Conservation (phyloP, 2,888 invertebrate genomes). For the Agrilus biguttatus region DNA sequence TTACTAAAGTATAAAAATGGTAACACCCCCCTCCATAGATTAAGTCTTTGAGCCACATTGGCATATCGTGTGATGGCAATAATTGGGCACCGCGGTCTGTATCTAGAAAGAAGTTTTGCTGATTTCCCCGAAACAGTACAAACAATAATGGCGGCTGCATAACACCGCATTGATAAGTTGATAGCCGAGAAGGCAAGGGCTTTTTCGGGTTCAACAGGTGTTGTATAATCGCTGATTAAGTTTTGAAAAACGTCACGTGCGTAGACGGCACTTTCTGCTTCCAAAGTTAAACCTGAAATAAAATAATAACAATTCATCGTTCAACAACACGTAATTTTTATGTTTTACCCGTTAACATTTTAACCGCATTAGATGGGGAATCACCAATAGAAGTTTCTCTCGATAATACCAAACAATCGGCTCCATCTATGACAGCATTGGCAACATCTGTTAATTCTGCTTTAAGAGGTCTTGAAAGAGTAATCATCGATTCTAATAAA, state of each 20-base stretch:
- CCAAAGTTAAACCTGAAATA: slow-evolving; percentile 19
- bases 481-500: slow-evolving; percentile 72
- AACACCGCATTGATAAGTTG: slow-evolving; percentile 53
- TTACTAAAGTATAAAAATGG: slow-evolving; percentile 45
- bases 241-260: slow-evolving; percentile 67
- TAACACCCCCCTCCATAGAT: slow-evolving; percentile 39
- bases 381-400: slow-evolving; percentile 66
- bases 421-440: slow-evolving; percentile 80
- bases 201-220: slow-evolving; percentile 42
- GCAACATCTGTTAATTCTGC: slow-evolving; percentile 83
- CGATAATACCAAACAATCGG: slow-evolving; percentile 77
- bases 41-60: slow-evolving; percentile 52
- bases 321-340: too few relatives aligned
- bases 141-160: slow-evolving; percentile 61
- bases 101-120: slow-evolving; percentile 53
- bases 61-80: slow-evolving; percentile 56
- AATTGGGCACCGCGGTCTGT: slow-evolving; percentile 58
- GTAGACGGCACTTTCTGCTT: slow-evolving; percentile 77
- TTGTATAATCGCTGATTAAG: slow-evolving; percentile 24
- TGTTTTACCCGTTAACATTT: slow-evolving; percentile 46
- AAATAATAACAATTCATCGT: too few relatives aligned
- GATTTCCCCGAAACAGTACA: slow-evolving; percentile 60
- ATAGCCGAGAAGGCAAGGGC: slow-evolving; percentile 60
- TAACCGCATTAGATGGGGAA: slow-evolving; percentile 57
- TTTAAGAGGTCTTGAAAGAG: slow-evolving; percentile 58